Conservation (phyloP, 2,797 vertebrate species). For the Galaxias olidus region DNA sequence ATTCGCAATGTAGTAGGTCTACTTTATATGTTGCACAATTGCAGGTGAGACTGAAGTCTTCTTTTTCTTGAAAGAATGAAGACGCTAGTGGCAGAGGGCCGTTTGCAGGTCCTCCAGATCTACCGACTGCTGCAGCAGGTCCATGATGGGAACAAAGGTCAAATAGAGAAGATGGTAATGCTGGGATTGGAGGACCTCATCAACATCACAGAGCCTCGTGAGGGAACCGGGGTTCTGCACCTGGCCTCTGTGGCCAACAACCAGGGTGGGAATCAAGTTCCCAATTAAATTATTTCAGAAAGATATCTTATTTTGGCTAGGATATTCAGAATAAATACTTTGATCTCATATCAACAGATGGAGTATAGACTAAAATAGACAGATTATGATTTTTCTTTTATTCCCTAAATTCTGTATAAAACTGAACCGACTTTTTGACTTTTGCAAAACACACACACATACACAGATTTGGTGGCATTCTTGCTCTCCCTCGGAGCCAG, state of each 20-base stretch:
- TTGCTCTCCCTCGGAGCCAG: conserved; percentile 80
- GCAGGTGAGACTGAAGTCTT: neutral
- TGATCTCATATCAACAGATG: neutral
- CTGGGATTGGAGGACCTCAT: conserved; percentile 83
- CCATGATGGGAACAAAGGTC: conserved; percentile 71
- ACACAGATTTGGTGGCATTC: conserved; percentile 79
- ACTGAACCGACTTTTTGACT: neutral
- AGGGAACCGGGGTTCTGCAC: conserved; percentile 83
- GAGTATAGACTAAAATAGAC: neutral
- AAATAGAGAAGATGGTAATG: conserved; percentile 82
- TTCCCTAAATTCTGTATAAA: neutral
- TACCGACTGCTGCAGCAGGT: conserved; percentile 89
- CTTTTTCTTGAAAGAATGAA: conserved; percentile 41
- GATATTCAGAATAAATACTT: too few relatives aligned
- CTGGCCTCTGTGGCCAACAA: conserved; percentile 81
- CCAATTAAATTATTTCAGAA: neutral
- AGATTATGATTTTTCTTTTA: neutral
- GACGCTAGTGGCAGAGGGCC: conserved; percentile 66
- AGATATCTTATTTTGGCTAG: too few relatives aligned
- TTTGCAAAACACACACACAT: neutral
- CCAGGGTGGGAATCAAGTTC: conserved; percentile 40
- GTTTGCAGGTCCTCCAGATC: conserved; percentile 83
- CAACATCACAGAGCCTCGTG: conserved; percentile 82
- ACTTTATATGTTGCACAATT: neutral
- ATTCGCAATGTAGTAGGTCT: neutral